Evolutionary conservation across 1,140 invertebrate genomes (phyloP).

Genomic region (Drosophila lacertosa): DNA sequence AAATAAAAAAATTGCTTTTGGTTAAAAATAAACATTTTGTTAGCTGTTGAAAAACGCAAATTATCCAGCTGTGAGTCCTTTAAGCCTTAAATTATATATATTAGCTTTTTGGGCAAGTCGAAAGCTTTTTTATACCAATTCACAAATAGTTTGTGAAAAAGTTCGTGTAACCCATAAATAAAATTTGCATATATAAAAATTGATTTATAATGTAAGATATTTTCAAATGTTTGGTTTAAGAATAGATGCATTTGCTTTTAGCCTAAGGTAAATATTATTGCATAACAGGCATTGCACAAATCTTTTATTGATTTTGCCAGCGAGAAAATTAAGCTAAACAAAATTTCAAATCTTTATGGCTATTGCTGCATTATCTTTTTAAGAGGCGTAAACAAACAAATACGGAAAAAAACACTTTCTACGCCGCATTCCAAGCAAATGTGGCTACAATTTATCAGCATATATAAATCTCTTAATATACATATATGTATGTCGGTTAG

Average conservation of each 20-base stretch:
- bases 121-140: no score
- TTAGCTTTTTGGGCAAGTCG: no score
- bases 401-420: constrained; percentile 20
- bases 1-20: not conserved
- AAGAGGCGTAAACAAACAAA: constrained; percentile 37
- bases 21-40: no score
- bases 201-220: no score
- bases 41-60: no score
- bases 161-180: no score
- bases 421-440: constrained; percentile 37
- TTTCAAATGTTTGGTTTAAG: no score
- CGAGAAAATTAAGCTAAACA: constrained; percentile 1
- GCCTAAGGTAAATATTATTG: not conserved
- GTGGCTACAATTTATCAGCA: constrained; percentile 19
- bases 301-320: constrained; percentile 1
- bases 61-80: no score
- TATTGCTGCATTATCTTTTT: constrained; percentile 5
- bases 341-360: not conserved
- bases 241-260: not conserved
- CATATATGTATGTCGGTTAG: constrained; percentile 4
- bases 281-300: not conserved
- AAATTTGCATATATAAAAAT: no score
- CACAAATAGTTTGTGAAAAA: no score
- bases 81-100: no score
- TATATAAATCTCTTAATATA: no score